phyloP scores from a whole-genome alignment of 2,797 vertebrate genomes.

The Eurystomus glaucurus region DNA sequence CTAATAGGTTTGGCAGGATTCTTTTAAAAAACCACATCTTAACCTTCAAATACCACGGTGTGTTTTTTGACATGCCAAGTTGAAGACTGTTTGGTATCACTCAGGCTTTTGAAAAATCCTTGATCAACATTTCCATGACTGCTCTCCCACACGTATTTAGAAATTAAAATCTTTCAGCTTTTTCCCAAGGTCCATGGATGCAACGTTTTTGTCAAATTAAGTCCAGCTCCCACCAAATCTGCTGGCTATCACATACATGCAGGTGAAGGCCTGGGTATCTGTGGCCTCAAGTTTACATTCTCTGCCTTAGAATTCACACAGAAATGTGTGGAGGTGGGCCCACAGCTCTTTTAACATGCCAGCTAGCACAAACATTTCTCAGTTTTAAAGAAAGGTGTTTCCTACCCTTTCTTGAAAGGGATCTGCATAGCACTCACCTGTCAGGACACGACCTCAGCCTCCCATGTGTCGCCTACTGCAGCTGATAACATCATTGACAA shows the following conservation, averaged over 20 bases:
- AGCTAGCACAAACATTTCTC: neutral
- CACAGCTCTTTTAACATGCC: neutral
- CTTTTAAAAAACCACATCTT: neutral
- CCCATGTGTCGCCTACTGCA: neutral
- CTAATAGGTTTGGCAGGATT: neutral
- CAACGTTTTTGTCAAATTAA: neutral
- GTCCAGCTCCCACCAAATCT: neutral
- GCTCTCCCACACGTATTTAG: neutral
- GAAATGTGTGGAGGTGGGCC: neutral
- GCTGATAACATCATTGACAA: neutral
- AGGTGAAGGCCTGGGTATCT: neutral
- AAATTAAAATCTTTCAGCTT: neutral
- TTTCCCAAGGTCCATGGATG: neutral
- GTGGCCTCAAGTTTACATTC: neutral
- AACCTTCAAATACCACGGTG: neutral
- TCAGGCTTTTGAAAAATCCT: neutral
- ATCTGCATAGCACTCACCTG: neutral
- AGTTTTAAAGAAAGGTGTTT: neutral
- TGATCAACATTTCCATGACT: neutral
- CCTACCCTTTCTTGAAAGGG: neutral
- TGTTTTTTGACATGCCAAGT: neutral
- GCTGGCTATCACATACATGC: rapidly evolving
- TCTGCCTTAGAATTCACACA: neutral
- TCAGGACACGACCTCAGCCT: neutral
- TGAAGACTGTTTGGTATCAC: neutral